These are phyloP conservation scores for Nerophis ophidion DNA, from an alignment of 2,113 vertebrate species.

Conservation along the genomic window DNA sequence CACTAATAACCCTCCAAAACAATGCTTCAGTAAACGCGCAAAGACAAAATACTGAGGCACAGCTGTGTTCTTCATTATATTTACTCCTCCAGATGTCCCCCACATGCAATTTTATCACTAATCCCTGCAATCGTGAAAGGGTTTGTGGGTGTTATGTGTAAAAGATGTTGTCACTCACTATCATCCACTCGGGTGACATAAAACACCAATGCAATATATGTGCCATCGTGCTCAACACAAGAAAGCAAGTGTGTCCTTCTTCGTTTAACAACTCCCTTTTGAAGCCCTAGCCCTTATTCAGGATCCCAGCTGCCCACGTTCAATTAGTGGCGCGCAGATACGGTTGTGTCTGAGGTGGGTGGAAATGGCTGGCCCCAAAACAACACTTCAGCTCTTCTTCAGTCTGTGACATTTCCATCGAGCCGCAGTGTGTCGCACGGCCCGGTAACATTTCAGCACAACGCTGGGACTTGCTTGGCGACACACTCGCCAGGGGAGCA, in stretches of 20 bases:
- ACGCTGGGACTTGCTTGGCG: background rate
- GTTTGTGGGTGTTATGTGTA: background rate
- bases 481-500: background rate
- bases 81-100: background rate
- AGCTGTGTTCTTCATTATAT: slow-evolving; percentile 18
- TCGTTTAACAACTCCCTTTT: slow-evolving; percentile 22
- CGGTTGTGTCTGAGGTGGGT: slow-evolving; percentile 15
- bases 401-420: slow-evolving; percentile 49
- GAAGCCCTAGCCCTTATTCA: slow-evolving; percentile 11
- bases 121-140: background rate
- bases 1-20: too few relatives aligned
- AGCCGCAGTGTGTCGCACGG: slow-evolving; percentile 29
- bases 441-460: background rate
- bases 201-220: background rate
- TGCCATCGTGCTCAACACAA: slow-evolving; percentile 1
- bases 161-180: background rate
- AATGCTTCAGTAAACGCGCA: background rate
- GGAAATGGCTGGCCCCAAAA: slow-evolving; percentile 26
- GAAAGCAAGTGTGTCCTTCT: slow-evolving; percentile 7
- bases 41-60: slow-evolving; percentile 6
- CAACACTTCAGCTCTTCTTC: slow-evolving; percentile 23
- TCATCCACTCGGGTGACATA: background rate
- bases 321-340: slow-evolving; percentile 22
- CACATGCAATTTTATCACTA: slow-evolving; percentile 8
- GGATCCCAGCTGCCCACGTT: slow-evolving; percentile 14